Evolutionary conservation across 2,888 invertebrate genomes (phyloP), one percentile per base, ranked within the genome.

Genomic region (Drosophila tripunctata): DNA sequence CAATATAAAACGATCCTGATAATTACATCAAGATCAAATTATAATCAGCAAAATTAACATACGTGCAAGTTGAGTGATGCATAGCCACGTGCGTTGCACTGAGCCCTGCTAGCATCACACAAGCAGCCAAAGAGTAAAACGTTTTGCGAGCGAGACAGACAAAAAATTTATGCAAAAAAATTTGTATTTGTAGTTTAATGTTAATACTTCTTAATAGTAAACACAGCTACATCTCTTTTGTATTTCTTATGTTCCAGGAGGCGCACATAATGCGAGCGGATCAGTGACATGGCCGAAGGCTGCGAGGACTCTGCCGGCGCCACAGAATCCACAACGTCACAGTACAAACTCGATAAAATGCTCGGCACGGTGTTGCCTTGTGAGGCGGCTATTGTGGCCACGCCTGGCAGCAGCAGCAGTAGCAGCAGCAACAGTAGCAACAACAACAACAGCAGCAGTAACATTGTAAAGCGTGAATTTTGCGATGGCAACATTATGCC

Each of bases 231-330:
- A n/a, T 10, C 6, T 27, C 3, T 24, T 24, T 8, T 3, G 10
- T 10, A 21, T 10, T 10, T 27, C 4, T 7, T 24, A 93, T 93
- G 89, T 27, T 27, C 10, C 93, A 94, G 95, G 94, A 92, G 38
- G 36, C 31, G 61, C 52, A 54, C 57, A 75, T 43, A 61, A 75
- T 75, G 75, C 58, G 24, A 56, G 61, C 58, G 61, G 94, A 92
- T 92, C 93, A 93, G 93, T 94, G 94, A 94, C 93, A 94, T 94
- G 94, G 94, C 94, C 92, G 94, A 94, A 93, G 95, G 95, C 93
- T 93, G 92, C 88, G 93, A 93, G 90, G 91, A 91, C 81, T 94
- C 94, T 64, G 81, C 64, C 64, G 82, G 79, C 58, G 85, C 79
- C 68, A 77, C 79, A 61, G 81, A 82, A 77, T 67, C 85, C 44